phyloP scores from a whole-genome alignment of 2,888 invertebrate species.

The Thumatha senex region DNA sequence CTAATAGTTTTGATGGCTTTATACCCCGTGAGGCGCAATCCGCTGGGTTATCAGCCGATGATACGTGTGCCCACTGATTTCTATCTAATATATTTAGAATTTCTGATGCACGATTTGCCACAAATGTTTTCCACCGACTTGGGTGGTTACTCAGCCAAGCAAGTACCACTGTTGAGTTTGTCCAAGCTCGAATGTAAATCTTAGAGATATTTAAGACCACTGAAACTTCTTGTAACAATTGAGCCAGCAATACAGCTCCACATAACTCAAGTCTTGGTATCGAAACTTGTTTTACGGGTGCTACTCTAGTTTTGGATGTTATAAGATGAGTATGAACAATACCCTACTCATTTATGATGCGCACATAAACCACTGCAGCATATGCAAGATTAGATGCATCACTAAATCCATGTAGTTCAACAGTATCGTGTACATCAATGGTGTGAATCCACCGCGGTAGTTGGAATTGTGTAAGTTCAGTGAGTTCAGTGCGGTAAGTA shows the following conservation, averaged over 20 bases:
- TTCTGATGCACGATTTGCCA: slow-evolving; percentile 3
- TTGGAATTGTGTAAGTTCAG: neutral
- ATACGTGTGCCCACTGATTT: too few species aligned
- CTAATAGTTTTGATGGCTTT: neutral
- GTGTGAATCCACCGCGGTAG: neutral
- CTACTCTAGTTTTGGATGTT: slow-evolving; percentile 5
- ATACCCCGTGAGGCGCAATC: too few species aligned
- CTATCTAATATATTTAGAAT: neutral
- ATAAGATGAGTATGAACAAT: slow-evolving; percentile 7
- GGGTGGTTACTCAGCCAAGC: too few species aligned
- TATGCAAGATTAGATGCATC: neutral
- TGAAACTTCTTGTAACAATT: too few species aligned
- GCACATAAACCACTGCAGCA: neutral
- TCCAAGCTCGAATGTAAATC: neutral
- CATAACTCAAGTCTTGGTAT: slow-evolving; percentile 28
- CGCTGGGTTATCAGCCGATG: too few species aligned
- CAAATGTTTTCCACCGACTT: slow-evolving; percentile 3
- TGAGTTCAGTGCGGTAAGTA: neutral
- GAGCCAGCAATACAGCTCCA: slow-evolving; percentile 21
- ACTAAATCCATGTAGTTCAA: neutral
- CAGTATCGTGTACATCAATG: neutral
- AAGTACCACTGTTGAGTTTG: slow-evolving; percentile 1
- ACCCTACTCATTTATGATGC: slow-evolving; percentile 4
- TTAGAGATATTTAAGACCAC: slow-evolving; percentile 8
- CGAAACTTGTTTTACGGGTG: slow-evolving; percentile 12